Conservation (phyloP, 1,140 invertebrate genomes). For the Heterodera schachtii region DNA sequence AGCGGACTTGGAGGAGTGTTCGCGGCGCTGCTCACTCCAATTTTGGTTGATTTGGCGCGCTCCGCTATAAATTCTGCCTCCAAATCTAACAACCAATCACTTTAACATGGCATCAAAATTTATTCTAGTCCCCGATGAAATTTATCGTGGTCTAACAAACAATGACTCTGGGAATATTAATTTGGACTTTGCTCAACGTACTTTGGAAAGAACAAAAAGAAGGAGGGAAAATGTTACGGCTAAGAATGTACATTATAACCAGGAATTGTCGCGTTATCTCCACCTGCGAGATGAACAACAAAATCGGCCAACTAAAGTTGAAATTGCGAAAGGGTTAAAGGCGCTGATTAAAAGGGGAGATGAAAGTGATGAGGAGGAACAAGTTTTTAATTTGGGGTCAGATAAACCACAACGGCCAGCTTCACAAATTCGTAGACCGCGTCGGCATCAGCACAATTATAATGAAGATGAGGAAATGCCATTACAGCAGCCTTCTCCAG, state of each 20-base stretch:
- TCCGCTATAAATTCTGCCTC: not conserved
- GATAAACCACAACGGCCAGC: not conserved
- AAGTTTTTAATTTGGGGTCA: not conserved
- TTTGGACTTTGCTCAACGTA: not conserved
- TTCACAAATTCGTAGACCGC: not conserved
- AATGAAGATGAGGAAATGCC: not conserved
- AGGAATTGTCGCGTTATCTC: slow-evolving; percentile 1
- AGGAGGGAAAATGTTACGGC: not conserved
- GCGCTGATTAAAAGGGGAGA: not conserved
- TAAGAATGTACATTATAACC: slow-evolving; percentile 6
- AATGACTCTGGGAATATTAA: not conserved
- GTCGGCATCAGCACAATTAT: not conserved
- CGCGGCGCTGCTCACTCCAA: slow-evolving; percentile 8
- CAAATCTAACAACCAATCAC: not conserved
- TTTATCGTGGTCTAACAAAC: slow-evolving; percentile 15
- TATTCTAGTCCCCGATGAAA: slow-evolving; percentile 22
- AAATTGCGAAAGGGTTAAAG: not conserved
- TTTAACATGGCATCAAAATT: slow-evolving; percentile 27
- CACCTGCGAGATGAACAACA: not conserved
- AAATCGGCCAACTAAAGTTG: slow-evolving; percentile 14
- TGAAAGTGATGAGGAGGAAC: not conserved
- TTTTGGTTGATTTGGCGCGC: slow-evolving; percentile 12
- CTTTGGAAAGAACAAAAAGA: not conserved
- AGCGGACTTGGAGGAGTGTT: not conserved
- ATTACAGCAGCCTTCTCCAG: too few relatives aligned